Evolutionary conservation across 2,113 vertebrate species (phyloP).

Genomic region (Leucosticte australis): DNA sequence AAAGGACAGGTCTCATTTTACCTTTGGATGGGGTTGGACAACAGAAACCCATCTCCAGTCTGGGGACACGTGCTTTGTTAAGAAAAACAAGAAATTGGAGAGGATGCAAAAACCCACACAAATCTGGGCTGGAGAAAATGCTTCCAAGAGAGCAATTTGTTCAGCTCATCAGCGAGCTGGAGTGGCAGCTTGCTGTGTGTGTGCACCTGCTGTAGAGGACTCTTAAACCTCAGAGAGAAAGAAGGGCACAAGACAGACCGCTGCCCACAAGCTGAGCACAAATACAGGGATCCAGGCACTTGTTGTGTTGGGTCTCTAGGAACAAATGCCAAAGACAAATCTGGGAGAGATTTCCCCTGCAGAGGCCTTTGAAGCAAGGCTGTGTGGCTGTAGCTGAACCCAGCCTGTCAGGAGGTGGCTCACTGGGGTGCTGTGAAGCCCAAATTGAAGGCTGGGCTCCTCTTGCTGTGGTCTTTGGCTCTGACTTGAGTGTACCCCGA

Average conservation of each 20-base stretch:
- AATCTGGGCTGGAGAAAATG: background rate
- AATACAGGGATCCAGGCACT: background rate
- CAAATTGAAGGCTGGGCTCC: background rate
- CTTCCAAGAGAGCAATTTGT: constrained; percentile 4
- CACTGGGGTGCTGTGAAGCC: too few relatives aligned
- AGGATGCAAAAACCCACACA: background rate
- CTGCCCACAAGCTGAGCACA: background rate
- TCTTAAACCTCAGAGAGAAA: background rate
- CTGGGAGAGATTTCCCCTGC: background rate
- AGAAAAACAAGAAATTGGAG: background rate
- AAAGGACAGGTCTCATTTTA: background rate
- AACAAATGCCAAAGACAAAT: background rate
- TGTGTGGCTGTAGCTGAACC: background rate
- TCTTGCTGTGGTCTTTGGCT: background rate
- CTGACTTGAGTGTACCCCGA: background rate
- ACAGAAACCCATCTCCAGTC: background rate
- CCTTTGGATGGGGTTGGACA: background rate
- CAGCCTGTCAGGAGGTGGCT: accelerated
- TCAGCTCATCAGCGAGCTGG: constrained; percentile 7
- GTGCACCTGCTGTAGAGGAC: background rate
- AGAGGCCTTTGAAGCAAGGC: background rate
- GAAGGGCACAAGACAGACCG: background rate
- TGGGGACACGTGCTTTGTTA: background rate
- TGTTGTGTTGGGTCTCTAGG: background rate
- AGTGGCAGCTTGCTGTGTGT: background rate